phyloP scores from a whole-genome alignment of 2,797 vertebrate genomes.

The Sciurus vulgaris region DNA sequence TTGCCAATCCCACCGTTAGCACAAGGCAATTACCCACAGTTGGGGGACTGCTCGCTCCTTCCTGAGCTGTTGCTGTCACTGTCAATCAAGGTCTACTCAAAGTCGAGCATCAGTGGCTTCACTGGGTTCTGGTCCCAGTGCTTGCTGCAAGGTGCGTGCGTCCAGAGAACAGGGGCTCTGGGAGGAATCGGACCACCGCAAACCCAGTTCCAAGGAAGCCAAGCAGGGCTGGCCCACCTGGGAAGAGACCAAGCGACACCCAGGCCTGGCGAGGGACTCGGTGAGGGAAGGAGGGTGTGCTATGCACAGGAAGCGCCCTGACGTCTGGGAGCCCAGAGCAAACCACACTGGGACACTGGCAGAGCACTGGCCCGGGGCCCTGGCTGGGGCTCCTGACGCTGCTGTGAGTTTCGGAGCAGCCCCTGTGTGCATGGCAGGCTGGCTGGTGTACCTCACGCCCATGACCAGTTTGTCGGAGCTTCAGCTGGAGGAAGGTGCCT shows the following conservation, averaged over 20 bases:
- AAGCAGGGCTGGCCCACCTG: rapidly evolving
- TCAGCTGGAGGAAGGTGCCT: neutral
- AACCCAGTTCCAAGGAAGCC: neutral
- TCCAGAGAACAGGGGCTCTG: neutral
- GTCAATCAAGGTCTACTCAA: neutral
- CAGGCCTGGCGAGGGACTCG: no score
- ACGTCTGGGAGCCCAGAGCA: no score
- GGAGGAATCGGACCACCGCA: neutral
- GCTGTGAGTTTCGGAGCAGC: no score
- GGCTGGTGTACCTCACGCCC: rapidly evolving
- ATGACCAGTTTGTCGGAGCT: neutral
- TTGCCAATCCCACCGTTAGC: neutral
- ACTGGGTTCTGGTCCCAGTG: neutral
- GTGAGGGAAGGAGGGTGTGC: neutral
- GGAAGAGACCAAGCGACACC: neutral
- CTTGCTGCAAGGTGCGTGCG: rapidly evolving
- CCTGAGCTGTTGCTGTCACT: neutral
- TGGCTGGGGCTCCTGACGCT: no score
- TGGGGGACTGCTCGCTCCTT: neutral
- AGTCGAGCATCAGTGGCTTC: rapidly evolving
- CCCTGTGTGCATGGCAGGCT: neutral
- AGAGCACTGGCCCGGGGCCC: no score
- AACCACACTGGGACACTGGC: no score
- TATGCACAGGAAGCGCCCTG: rapidly evolving
- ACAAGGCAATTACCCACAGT: neutral